Base-by-base conservation (phyloP, 2,888 invertebrate species). In the Aromia moschata region DNA sequence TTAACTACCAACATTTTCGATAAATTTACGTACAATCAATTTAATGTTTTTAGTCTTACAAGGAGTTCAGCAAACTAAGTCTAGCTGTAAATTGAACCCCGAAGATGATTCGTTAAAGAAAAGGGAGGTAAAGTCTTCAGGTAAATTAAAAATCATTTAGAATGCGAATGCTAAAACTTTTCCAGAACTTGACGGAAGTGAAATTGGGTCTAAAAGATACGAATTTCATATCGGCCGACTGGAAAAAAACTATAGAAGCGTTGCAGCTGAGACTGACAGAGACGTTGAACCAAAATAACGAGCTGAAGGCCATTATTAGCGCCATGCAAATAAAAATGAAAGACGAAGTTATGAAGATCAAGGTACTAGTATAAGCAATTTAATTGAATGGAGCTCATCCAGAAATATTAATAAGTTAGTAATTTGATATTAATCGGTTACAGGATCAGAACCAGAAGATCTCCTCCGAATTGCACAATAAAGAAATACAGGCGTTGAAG, bases 211-310 rank as follows among this genome's bases (percentile, higher is more conserved):
- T 67, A 12, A 71, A 66, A 52, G 64, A 69, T 10, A 67, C 67
- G 1, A 67, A 68, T 49, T 69, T 65, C 17, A 62, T 70, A 41
- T 65, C 66, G 4, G 62, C 61, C 20, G 70, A 70, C 52, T 72
- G 70, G 72, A 74, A 73, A 43, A 68, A 68, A 18, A 72, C 70
- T 5, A 69, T 73, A 16, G 73, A 67, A 38, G 63, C 66, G 2
- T 49, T 74, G 1, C 72, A 74, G 44, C 25, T 73, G 14, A 56
- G 73, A 41, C 56, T 74, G 4, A 70, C 69, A 1, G 74, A 73
- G 62, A 74, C 71, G 5, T 56, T 67, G 18, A 58, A 65, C 16
- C 72, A 74, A 58, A 74, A 74, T 51, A 70, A 68, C 18, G 69
- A 73, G 12, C 47, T 74, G 18, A 72, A 72, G 36, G 15, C 37